Evolutionary conservation across 2,113 vertebrate genomes (phyloP).

Genomic region (Microtus oregoni): DNA sequence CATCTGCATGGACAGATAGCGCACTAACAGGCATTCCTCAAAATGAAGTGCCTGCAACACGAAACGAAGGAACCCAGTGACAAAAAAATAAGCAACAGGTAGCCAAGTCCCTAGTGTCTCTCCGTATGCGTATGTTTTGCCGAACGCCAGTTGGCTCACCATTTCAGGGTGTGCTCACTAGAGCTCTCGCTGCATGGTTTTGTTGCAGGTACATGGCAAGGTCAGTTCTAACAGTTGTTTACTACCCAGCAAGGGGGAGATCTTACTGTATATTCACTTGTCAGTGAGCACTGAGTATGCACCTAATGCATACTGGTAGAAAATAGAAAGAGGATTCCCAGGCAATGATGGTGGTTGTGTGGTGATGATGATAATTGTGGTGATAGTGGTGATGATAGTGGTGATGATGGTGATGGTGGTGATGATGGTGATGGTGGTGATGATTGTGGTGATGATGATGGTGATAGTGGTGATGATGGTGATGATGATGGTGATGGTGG

Average conservation of each 20-base stretch:
- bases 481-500: background rate
- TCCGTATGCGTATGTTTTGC: background rate
- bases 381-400: background rate
- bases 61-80: background rate
- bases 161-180: background rate
- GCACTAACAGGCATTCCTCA: background rate
- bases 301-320: background rate
- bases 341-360: background rate
- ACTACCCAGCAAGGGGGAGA: background rate
- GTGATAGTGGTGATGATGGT: background rate
- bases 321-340: background rate
- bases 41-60: background rate
- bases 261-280: background rate
- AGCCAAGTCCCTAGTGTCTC: background rate
- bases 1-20: background rate
- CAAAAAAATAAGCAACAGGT: background rate
- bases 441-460: background rate
- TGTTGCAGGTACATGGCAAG: background rate
- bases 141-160: background rate
- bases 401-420: background rate
- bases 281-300: background rate
- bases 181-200: background rate
- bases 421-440: accelerated
- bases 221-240: background rate
- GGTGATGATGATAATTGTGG: background rate